Percentiles rank a stretch among this genome's conserved stretches.
These are phyloP conservation scores for Pollimyrus isidori DNA, from an alignment of 2,113 vertebrate genomes.

Conservation along the genomic window DNA sequence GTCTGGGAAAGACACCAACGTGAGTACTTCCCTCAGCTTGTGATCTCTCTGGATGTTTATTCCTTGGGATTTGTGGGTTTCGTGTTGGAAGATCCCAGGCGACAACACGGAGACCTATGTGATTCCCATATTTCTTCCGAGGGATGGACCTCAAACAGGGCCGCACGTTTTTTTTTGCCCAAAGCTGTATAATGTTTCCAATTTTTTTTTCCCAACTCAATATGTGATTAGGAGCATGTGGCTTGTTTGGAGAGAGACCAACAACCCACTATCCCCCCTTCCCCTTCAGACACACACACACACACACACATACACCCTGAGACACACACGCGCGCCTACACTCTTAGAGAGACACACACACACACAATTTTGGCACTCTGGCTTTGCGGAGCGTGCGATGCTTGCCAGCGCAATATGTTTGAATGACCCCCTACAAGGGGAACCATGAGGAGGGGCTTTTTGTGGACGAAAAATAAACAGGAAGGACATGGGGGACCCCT, in stretches of 20 bases:
- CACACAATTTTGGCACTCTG: not conserved
- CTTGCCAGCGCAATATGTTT: not conserved
- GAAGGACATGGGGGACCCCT: not conserved
- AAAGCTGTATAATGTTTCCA: not conserved
- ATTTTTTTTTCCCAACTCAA: not conserved
- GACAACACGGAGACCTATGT: not conserved
- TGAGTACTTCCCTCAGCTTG: constrained; percentile 59
- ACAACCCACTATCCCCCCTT: not conserved
- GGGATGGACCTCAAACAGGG: not conserved
- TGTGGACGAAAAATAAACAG: constrained; percentile 16
- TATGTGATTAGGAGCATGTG: constrained; percentile 15
- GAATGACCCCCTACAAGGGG: not conserved
- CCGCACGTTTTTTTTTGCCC: not conserved
- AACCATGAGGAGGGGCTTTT: not conserved
- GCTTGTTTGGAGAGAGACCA: not conserved
- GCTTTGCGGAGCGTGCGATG: not conserved
- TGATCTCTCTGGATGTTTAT: not conserved
- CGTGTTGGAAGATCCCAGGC: not conserved
- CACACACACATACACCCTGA: not conserved
- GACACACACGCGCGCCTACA: no score
- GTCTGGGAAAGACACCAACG: constrained; percentile 89
- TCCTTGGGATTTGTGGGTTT: constrained; percentile 3
- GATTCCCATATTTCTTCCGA: not conserved
- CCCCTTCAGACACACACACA: not conserved
- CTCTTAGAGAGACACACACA: no score